Base-by-base conservation (phyloP, 2,797 vertebrate species). In the Psittacula derbiana region DNA sequence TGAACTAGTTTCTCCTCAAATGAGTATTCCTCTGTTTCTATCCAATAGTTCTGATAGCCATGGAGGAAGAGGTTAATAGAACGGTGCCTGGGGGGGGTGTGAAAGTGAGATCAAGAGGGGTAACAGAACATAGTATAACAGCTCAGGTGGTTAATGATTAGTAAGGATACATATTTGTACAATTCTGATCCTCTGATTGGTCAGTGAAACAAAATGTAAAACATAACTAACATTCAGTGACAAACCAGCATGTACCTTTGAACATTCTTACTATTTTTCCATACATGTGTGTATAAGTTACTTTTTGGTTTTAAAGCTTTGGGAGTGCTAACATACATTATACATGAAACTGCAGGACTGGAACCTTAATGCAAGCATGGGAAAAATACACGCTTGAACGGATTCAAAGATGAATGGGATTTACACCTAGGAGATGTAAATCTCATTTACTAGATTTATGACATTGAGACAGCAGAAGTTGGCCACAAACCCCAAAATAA, bases 41-140 rank as follows among this genome's bases (percentile, higher is more conserved):
- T 99, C 99, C 99, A 99, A 98, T 99, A 99, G 98, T 98, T 99
- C 98, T 99, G 99, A 99, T 99, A 99, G 98, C 99, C 99, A 98
- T 99, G 98, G 98, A 99, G 99, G 99, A 99, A 99, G 98, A 99
- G 99, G 98, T 99, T 99, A 99, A 99, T 99, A 99, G 99, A 99
- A 98, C 99, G 99, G 98, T 99, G 99, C 99, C 99, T 99, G 98
- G 83, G 97, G 98, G 97, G 96, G 98, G 71, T 98, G 98, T 98
- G 97, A 99, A 98, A 99, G 98, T 97, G 98, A 98, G 97, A 98
- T 99, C 98, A 99, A 98, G 97, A 97, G 94, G 98, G 98, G 98
- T 98, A 98, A 98, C 76, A 95, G 97, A 97, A 98, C 95, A 97
- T 92, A 80, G 95, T 98, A 96, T 94, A 98, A 98, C 97, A 98